Evolutionary conservation across 2,113 vertebrate species (phyloP).

Genomic region (Abramis brama): DNA sequence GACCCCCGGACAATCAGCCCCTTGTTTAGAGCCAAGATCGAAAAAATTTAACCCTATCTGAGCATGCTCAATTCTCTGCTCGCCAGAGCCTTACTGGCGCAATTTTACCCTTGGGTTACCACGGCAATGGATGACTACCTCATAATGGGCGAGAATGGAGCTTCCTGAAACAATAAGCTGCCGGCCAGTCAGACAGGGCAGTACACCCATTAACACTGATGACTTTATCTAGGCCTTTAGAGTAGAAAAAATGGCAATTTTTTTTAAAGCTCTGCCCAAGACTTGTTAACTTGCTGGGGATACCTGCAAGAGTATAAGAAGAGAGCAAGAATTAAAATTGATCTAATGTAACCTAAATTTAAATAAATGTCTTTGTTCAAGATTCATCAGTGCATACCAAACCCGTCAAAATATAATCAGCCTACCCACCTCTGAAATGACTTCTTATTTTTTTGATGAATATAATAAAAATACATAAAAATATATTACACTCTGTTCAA

Average conservation of each 20-base stretch:
- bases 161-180: constrained; percentile 66
- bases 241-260: not conserved
- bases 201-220: constrained; percentile 68
- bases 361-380: no score
- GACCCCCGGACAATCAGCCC: constrained; percentile 43
- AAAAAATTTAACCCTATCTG: constrained; percentile 58
- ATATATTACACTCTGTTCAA: not conserved
- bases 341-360: not conserved
- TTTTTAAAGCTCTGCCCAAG: not conserved
- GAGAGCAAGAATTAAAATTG: not conserved
- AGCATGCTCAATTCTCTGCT: constrained; percentile 58
- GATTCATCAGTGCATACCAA: not conserved
- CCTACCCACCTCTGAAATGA: not conserved
- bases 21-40: constrained; percentile 41
- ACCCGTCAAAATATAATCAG: not conserved
- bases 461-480: not conserved
- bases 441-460: not conserved
- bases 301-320: not conserved
- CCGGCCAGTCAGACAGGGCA: constrained; percentile 62
- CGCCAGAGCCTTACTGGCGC: constrained; percentile 65
- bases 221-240: constrained; percentile 68
- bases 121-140: constrained; percentile 68
- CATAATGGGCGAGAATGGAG: constrained; percentile 72
- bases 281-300: not conserved
- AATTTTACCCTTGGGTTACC: constrained; percentile 63